Evolutionary conservation across 1,140 invertebrate species (phyloP), one percentile per base, ranked within the genome.

Genomic region (Prorops nasuta): DNA sequence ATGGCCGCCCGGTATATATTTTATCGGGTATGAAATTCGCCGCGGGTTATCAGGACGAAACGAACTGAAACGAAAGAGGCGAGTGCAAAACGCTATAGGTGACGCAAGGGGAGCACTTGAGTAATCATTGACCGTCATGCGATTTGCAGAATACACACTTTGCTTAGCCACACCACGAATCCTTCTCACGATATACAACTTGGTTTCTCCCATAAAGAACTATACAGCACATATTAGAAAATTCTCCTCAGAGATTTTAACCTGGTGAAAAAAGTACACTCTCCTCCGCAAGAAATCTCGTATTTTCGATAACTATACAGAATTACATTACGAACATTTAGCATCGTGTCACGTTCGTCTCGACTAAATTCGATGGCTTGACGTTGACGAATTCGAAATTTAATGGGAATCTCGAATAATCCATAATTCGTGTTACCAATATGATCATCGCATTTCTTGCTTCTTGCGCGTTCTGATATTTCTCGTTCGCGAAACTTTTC

Each of bases 51-150:
- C 34, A 43, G 19, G 0, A 10, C 20, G 16, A 3, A 14, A 21
- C 32, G 31, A 34, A 6, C 19, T 20, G 1, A 53, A 28, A 47
- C 31, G 24, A 48, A 46, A 39, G 40, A 42, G 21, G 14, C 14
- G 36, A 45, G 20, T 18, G 20, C 12, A 40, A 38, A 47, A 31
- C 20, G 34, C 37, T 24, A 40, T 49, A 16, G 37, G 15, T 43
- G 43, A 54, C 39, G 35, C 39, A 36, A 41, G 17, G 17, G 16
- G 24, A 15, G 18, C 1, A 21, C 49, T 54, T 61, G 58, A 63
- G 52, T 63, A 55, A 63, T 63, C 50, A 58, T 58, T 49, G 51
- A 49, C 40, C 38, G 58, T 54, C 60, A 63, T 63, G 60, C 60
- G 35, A 62, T 56, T 49, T 10, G 24, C 24, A 6, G 4, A 28